These are phyloP conservation scores for Rousettus madagascariensis DNA, from an alignment of 2,797 vertebrate species.

Conservation along the genomic window DNA sequence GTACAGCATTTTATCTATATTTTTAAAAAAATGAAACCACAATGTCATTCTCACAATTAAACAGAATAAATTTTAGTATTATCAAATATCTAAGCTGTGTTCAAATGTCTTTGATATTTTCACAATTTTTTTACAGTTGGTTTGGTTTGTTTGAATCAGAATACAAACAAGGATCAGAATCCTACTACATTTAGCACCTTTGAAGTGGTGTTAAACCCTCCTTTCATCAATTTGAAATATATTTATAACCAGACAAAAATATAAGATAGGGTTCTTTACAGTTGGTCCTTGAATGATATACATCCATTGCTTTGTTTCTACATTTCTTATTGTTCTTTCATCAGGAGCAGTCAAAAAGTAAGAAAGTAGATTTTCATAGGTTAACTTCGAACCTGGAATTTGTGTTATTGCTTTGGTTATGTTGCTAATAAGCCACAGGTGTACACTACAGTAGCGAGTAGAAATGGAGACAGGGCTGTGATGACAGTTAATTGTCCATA, in stretches of 20 bases:
- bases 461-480: constrained; percentile 79
- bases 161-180: background rate
- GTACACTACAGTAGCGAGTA: constrained; percentile 78
- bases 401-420: constrained; percentile 75
- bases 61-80: background rate
- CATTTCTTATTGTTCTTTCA: constrained; percentile 12
- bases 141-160: background rate
- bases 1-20: background rate
- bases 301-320: constrained; percentile 69
- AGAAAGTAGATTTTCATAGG: constrained; percentile 76
- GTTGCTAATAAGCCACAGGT: constrained; percentile 85
- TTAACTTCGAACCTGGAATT: constrained; percentile 82
- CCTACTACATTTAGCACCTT: background rate
- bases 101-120: constrained; percentile 2
- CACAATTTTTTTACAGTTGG: background rate
- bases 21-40: background rate
- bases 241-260: background rate
- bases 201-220: background rate
- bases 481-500: constrained; percentile 85
- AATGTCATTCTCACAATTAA: background rate
- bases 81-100: background rate
- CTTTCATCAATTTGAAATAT: constrained; percentile 27
- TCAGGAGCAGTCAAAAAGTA: constrained; percentile 62
- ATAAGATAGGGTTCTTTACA: background rate
- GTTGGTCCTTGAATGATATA: background rate